Percentiles rank a stretch among this genome's conserved stretches.
These are phyloP conservation scores for Emmelina monodactyla DNA, from an alignment of 2,888 invertebrate genomes.

Conservation along the genomic window DNA sequence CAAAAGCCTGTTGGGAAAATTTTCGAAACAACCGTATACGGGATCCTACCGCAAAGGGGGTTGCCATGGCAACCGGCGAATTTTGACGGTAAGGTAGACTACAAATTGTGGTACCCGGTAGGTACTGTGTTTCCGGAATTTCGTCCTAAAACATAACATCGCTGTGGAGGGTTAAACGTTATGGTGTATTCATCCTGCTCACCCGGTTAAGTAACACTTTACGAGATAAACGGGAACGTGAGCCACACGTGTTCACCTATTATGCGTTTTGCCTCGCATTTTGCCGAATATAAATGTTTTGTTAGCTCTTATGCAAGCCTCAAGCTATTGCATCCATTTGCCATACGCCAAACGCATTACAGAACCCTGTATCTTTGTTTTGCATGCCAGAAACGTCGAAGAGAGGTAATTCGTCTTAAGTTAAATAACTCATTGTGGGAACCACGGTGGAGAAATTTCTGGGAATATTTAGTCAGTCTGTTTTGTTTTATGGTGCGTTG, in stretches of 20 bases:
- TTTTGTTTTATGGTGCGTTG: too few species aligned
- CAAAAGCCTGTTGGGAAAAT: slow-evolving; percentile 30
- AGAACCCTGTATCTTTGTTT: slow-evolving; percentile 30
- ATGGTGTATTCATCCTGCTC: slow-evolving; percentile 19
- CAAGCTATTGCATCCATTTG: slow-evolving; percentile 31
- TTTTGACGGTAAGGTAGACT: slow-evolving; percentile 43
- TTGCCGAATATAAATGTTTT: slow-evolving; percentile 27
- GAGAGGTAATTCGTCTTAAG: slow-evolving; percentile 13
- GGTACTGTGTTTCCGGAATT: slow-evolving; percentile 14
- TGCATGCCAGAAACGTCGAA: slow-evolving; percentile 21
- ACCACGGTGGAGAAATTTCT: too few species aligned
- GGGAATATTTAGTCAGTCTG: too few species aligned
- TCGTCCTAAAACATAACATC: slow-evolving; percentile 6
- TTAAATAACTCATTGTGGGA: slow-evolving; percentile 11
- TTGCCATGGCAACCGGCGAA: slow-evolving; percentile 49
- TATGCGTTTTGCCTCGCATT: slow-evolving; percentile 40
- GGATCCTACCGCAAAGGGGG: slow-evolving; percentile 43
- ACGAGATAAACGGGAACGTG: slow-evolving; percentile 22
- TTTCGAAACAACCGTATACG: slow-evolving; percentile 47
- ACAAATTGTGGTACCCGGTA: slow-evolving; percentile 30
- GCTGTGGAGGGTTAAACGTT: slow-evolving; percentile 8
- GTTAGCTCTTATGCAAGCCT: slow-evolving; percentile 26
- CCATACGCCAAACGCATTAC: slow-evolving; percentile 15
- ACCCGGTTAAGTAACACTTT: slow-evolving; percentile 26
- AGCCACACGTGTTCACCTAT: slow-evolving; percentile 23